Evolutionary conservation across 2,888 invertebrate genomes (phyloP), one percentile per base, ranked within the genome.

Genomic region (Acanthosepion pharaonis): DNA sequence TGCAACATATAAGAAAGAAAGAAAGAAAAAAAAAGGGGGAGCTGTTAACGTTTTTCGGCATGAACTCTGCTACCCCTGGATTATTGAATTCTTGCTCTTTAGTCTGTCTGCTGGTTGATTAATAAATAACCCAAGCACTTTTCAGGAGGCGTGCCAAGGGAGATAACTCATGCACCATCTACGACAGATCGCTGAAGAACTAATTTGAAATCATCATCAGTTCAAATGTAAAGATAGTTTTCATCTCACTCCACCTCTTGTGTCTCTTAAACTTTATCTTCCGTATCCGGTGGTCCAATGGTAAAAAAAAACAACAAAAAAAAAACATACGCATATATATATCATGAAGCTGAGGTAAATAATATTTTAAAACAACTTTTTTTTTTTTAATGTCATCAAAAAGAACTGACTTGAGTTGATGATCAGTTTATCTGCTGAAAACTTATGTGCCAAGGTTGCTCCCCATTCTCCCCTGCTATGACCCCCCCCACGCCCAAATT

Each of bases 271-370:
- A 49, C 25, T 0, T 59, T 20, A 59, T 59, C 59, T 59, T 53
- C n/a, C 53, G 53, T 53, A 53, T 93, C 93, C 93, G 93, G 93
- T 93, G 93, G 93, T 93, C 93, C 49, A 53, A 33, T 53, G 53
- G 93, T 53, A 93, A 53, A 93, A 59, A 20, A 59, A 42, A 42
- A 42, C 42, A 42, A 42, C 42, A 42, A 42, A 42, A 18, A n/a
- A 9, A 8, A 9, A 5, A 11, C n/a, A n/a, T 78, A n/a, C n/a
- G 15, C n/a, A 78, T n/a, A 9, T 78, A 11, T 78, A 9, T 55
- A 55, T 55, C 51, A 51, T 51, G 15, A 8, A 42, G 4, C 23
- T 59, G 59, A 59, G 23, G 59, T 59, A 23, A 59, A 59, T 59
- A 23, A 59, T 15, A 9, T 78, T 42, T 42, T 42, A 42, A 42